A percentile compares a stretch with the other conserved stretches of the same genome.
Evolutionary conservation across 2,797 vertebrate genomes (phyloP).

Genomic region (Babyrousa celebensis): DNA sequence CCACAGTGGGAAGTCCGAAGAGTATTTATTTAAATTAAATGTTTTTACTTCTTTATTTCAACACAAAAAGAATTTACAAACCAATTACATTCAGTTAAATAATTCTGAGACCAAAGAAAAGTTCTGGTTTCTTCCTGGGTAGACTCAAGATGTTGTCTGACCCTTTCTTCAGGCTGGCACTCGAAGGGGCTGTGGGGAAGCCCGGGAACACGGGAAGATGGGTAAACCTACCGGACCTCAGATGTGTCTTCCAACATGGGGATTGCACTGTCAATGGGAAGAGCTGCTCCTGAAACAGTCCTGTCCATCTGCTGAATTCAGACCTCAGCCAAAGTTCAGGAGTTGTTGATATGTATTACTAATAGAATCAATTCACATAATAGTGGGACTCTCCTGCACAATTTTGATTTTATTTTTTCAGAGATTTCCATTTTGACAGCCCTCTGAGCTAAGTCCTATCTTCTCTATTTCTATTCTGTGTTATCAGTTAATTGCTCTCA

Average conservation of each 20-base stretch:
- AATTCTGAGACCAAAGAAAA: not conserved
- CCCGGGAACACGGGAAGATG: not conserved
- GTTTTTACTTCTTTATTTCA: not conserved
- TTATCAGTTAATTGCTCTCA: not conserved
- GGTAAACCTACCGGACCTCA: not conserved
- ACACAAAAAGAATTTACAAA: constrained; percentile 20
- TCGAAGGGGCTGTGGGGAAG: not conserved
- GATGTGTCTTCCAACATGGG: not conserved
- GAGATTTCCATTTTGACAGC: not conserved
- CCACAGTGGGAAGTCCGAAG: not conserved
- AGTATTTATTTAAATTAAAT: constrained; percentile 22
- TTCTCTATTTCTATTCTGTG: constrained; percentile 3
- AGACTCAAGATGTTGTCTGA: not conserved
- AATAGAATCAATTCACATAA: not conserved
- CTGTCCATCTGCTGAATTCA: not conserved
- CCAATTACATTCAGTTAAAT: not conserved
- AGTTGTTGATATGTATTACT: not conserved
- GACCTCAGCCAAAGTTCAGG: not conserved
- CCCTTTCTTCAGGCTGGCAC: not conserved
- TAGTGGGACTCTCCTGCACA: not conserved
- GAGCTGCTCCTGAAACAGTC: not conserved
- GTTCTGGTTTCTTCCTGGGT: not conserved
- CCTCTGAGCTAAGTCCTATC: not conserved
- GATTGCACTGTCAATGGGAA: not conserved
- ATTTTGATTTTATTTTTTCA: not conserved